phyloP scores from a whole-genome alignment of 1,140 invertebrate genomes.

The Muscidifurax raptorellus region DNA sequence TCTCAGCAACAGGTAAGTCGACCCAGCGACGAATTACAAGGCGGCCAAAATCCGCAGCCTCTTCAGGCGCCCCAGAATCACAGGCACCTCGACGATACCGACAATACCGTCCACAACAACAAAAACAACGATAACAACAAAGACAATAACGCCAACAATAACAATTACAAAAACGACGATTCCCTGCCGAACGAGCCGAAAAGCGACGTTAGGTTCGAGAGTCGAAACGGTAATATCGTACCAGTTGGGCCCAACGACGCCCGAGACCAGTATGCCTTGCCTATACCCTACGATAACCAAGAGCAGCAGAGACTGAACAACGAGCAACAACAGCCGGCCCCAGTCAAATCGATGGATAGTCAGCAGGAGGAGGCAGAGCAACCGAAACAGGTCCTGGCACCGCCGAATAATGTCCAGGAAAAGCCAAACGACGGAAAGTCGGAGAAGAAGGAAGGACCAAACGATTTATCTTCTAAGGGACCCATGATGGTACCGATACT shows the following conservation, averaged over 20 bases:
- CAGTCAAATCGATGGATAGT: background rate
- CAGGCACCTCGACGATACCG: constrained; percentile 54
- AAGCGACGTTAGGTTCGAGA: constrained; percentile 62
- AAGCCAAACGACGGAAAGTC: background rate
- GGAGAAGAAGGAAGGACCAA: background rate
- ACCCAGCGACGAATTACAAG: constrained; percentile 58
- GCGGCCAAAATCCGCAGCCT: constrained; percentile 59
- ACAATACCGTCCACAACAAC: constrained; percentile 6
- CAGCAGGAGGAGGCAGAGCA: background rate
- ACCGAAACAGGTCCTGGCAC: constrained; percentile 31
- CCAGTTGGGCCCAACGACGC: constrained; percentile 60
- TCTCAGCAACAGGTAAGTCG: constrained; percentile 71
- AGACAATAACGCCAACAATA: constrained; percentile 38
- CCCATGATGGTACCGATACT: constrained; percentile 41
- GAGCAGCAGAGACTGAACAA: constrained; percentile 32
- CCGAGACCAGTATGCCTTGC: constrained; percentile 41
- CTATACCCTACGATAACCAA: constrained; percentile 51
- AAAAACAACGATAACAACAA: constrained; percentile 51
- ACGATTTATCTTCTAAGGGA: constrained; percentile 50
- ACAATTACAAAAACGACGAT: constrained; percentile 42
- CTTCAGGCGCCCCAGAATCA: constrained; percentile 62
- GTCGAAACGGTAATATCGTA: constrained; percentile 64
- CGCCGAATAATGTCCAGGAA: constrained; percentile 30
- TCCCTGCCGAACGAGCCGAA: constrained; percentile 45
- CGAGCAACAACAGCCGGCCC: background rate